A percentile compares a stretch with the other conserved stretches of the same genome.
Conservation (phyloP, 2,888 invertebrate species). For the Drepana falcataria region DNA sequence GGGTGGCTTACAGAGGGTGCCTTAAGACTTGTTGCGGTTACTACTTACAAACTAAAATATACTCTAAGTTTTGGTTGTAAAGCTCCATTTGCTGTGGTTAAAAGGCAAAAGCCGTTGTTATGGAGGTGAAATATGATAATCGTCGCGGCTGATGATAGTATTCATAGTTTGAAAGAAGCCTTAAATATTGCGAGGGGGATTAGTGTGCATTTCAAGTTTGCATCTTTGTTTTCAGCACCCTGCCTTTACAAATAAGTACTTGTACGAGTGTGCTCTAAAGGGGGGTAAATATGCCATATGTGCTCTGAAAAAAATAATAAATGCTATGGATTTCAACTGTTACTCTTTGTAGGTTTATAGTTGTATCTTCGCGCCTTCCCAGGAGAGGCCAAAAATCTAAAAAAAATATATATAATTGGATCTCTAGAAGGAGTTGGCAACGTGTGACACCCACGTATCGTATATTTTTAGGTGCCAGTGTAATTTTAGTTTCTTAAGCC, state of each 20-base stretch:
- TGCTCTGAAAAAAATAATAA: too few relatives aligned
- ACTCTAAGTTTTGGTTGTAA: constrained; percentile 9
- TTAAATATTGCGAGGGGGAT: constrained; percentile 45
- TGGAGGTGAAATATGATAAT: constrained; percentile 71
- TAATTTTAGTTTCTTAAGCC: too few relatives aligned
- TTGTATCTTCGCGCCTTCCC: too few relatives aligned
- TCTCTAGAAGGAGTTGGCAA: too few relatives aligned
- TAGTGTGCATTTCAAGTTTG: constrained; percentile 47
- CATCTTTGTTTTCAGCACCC: constrained; percentile 8
- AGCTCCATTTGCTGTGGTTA: constrained; percentile 6
- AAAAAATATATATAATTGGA: too few relatives aligned
- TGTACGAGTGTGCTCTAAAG: too few relatives aligned
- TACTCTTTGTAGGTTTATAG: too few relatives aligned
- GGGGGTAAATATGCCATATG: too few relatives aligned
- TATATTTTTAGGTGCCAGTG: too few relatives aligned
- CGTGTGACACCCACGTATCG: too few relatives aligned
- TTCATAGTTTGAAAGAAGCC: constrained; percentile 69
- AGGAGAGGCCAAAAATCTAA: too few relatives aligned
- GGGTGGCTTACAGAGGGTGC: constrained; percentile 50
- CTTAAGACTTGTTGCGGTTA: constrained; percentile 59
- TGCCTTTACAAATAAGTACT: neutral
- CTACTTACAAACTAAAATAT: constrained; percentile 19
- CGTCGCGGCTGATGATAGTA: constrained; percentile 66
- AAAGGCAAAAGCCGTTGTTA: constrained; percentile 6
- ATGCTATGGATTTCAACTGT: too few relatives aligned